Base-by-base conservation (phyloP, 2,888 invertebrate genomes). In the Dryobota labecula region DNA sequence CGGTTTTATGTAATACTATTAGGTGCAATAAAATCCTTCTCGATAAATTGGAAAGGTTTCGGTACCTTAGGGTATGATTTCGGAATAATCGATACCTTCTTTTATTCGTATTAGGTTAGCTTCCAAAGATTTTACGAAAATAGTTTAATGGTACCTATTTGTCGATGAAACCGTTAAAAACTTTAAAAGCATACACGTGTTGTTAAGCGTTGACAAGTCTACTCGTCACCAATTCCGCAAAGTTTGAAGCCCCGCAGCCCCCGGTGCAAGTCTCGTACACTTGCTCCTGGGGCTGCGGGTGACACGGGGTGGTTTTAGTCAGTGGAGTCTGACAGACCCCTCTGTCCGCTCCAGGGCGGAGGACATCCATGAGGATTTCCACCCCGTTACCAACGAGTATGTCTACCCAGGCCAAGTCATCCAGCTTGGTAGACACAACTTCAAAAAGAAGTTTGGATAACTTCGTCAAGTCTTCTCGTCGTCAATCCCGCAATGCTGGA, bases 1-100 rank as follows among this genome's bases (percentile, higher is more conserved):
- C 36, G n/a, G 13, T 51, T 77, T 60, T 73, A 78, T 60, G 71
- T 78, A 24, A 49, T 18, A 30, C 47, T 76, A 49, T 56, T 56
- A 49, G 13, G 2, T 36, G 18, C 18, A 47, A 53, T 78, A 78
- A 78, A 73, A 78, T 27, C 33, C 47, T 60, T 60, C 8, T 30
- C 33, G n/a, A 71, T 71, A 71, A 71, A 78, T 54, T 60, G 78
- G 27, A 20, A 36, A 47, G 38, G 71, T 30, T 33, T n/a, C n/a
- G n/a, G n/a, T 30, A 36, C 33, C 45, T 33, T 2, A 8, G n/a
- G 51, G 45, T 13, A 54, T 5, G 41, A 53, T 76, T 53, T 51
- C 18, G 15, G 36, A 36, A n/a, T 18, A 41, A n/a, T 38, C 3
- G 9, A n/a, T 76, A 45, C 36, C 43, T 43, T 41, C 13, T 36